These are phyloP conservation scores for Hypomecis atomaria DNA, from an alignment of 2,888 invertebrate genomes.

Conservation along the genomic window DNA sequence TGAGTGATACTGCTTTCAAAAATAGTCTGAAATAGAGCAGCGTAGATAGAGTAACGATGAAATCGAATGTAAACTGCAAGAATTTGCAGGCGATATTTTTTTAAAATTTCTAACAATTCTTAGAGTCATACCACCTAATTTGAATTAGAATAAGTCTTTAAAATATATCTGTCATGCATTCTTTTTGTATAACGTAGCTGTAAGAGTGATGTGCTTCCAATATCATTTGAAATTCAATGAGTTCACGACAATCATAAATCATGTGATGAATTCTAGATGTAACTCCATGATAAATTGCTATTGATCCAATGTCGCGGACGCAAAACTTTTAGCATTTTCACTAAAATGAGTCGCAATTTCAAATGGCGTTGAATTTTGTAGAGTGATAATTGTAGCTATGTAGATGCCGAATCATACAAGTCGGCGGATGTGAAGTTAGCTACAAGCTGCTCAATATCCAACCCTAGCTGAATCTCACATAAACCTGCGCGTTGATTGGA, in stretches of 20 bases:
- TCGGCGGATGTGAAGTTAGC: too few relatives aligned
- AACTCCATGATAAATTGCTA: neutral
- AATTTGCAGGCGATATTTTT: neutral
- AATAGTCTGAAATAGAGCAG: too few relatives aligned
- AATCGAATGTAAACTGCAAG: too few relatives aligned
- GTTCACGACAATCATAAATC: conserved; percentile 24
- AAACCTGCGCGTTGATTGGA: too few relatives aligned
- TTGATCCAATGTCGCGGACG: neutral
- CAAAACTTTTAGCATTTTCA: neutral
- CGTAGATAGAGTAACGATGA: too few relatives aligned
- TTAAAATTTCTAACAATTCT: neutral
- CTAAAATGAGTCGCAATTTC: neutral
- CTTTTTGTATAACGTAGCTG: neutral
- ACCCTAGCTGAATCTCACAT: too few relatives aligned
- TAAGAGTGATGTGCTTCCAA: neutral
- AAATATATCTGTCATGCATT: neutral
- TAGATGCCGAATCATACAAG: too few relatives aligned
- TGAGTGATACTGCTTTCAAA: too few relatives aligned
- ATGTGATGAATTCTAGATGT: conserved; percentile 13
- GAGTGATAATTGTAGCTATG: too few relatives aligned
- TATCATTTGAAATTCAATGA: conserved; percentile 39
- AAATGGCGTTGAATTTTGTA: neutral
- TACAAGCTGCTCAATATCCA: too few relatives aligned
- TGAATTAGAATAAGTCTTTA: conserved; percentile 3
- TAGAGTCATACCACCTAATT: neutral